Conservation (phyloP, 92 coral and sea anemone species). For the Scolanthus callimorphus region DNA sequence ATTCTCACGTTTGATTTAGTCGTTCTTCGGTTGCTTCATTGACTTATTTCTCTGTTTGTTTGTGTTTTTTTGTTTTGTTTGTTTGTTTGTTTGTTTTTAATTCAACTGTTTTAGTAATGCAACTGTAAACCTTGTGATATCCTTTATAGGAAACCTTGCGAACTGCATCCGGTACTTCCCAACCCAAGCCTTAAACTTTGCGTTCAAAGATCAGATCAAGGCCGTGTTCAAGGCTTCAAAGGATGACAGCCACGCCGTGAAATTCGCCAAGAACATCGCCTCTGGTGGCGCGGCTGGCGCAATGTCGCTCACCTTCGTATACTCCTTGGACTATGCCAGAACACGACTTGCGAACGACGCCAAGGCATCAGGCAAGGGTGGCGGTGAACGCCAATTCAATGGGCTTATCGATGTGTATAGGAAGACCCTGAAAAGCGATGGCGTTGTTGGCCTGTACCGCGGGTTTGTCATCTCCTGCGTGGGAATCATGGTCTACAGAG, state of each 20-base stretch:
- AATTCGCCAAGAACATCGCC: slow-evolving; percentile 70
- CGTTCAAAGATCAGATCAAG: slow-evolving; percentile 84
- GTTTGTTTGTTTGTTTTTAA: no score
- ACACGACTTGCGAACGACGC: slow-evolving; percentile 97
- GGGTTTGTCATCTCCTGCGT: slow-evolving; percentile 98
- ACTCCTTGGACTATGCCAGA: slow-evolving; percentile 96
- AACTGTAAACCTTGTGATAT: no score
- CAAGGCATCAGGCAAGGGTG: slow-evolving; percentile 89
- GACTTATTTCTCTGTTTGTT: no score
- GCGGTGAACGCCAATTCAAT: slow-evolving; percentile 91
- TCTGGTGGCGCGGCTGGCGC: slow-evolving; percentile 97
- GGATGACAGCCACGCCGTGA: slow-evolving; percentile 43
- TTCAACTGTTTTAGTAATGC: no score
- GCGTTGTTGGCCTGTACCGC: slow-evolving; percentile 91
- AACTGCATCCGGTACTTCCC: slow-evolving; percentile 90
- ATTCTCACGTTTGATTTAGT: no score
- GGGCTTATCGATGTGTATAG: slow-evolving; percentile 93
- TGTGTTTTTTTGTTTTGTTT: no score
- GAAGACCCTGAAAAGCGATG: slow-evolving; percentile 92
- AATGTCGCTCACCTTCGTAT: slow-evolving; percentile 88
- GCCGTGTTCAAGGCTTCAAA: slow-evolving; percentile 68
- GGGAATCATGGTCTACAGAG: slow-evolving; percentile 91
- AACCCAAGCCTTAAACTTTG: slow-evolving; percentile 88
- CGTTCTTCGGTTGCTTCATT: not conserved
- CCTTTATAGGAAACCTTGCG: slow-evolving; percentile 73